Evolutionary conservation across 2,797 vertebrate genomes (phyloP).

Genomic region (Diceros bicornis): DNA sequence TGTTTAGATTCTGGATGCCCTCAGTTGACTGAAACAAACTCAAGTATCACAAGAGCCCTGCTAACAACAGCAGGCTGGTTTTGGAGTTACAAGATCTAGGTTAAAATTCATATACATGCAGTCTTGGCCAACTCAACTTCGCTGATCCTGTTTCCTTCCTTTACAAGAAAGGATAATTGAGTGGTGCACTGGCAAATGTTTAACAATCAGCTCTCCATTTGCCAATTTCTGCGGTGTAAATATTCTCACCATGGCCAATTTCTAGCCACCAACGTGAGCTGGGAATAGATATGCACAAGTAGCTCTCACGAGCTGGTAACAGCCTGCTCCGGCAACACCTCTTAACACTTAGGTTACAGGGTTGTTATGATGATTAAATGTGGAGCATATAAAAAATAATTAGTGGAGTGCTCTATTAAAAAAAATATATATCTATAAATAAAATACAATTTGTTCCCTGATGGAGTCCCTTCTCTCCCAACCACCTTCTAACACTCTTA

Average conservation of each 20-base stretch:
- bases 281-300: background rate
- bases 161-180: background rate
- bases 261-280: background rate
- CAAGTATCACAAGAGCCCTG: background rate
- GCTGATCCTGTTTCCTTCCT: background rate
- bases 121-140: background rate
- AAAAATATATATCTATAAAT: no score
- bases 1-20: background rate
- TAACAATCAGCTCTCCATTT: background rate
- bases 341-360: background rate
- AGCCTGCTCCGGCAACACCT: background rate
- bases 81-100: background rate
- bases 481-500: no score
- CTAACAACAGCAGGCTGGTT: background rate
- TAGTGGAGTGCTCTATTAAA: background rate
- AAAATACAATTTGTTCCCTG: background rate
- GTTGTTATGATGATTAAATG: background rate
- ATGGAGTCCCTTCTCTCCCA: no score
- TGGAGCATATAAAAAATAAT: background rate
- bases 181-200: background rate
- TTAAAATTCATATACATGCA: background rate
- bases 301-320: background rate
- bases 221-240: background rate
- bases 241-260: background rate
- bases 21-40: background rate